Evolutionary conservation across 2,888 invertebrate species (phyloP).

Genomic region (Prenolepis imparis): DNA sequence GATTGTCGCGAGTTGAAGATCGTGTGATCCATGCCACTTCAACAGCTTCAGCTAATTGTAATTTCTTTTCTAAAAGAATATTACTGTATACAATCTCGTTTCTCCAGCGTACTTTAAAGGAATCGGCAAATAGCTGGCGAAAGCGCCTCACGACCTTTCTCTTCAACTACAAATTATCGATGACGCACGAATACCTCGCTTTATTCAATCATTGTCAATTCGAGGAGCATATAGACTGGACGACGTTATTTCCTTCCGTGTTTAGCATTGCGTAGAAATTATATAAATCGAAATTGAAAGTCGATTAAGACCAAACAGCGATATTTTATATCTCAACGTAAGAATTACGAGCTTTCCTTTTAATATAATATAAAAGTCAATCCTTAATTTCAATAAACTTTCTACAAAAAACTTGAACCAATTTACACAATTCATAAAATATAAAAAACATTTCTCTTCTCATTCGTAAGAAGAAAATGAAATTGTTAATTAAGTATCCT

Average conservation of each 20-base stretch:
- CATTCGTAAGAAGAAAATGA: background rate
- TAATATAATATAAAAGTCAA: slow-evolving; percentile 1
- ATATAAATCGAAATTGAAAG: slow-evolving; percentile 56
- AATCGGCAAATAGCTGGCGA: slow-evolving; percentile 63
- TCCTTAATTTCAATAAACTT: background rate
- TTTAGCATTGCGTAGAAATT: slow-evolving; percentile 43
- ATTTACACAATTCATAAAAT: background rate
- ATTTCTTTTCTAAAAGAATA: slow-evolving; percentile 58
- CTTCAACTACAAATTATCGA: slow-evolving; percentile 67
- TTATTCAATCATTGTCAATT: slow-evolving; percentile 46
- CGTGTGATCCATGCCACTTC: slow-evolving; percentile 53
- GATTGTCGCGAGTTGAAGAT: slow-evolving; percentile 67
- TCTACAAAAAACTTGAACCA: background rate
- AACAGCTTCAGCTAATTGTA: slow-evolving; percentile 37
- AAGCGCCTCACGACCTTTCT: slow-evolving; percentile 74
- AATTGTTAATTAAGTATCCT: background rate
- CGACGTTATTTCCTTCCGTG: slow-evolving; percentile 36
- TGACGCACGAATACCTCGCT: slow-evolving; percentile 39
- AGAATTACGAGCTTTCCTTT: background rate
- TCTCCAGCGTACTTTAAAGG: slow-evolving; percentile 54
- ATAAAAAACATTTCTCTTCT: background rate
- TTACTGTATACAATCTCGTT: slow-evolving; percentile 41
- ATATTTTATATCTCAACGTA: background rate
- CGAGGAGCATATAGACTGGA: slow-evolving; percentile 13
- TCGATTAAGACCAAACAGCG: background rate